Base-by-base conservation (phyloP, 2,113 vertebrate species). In the Propithecus coquereli region DNA sequence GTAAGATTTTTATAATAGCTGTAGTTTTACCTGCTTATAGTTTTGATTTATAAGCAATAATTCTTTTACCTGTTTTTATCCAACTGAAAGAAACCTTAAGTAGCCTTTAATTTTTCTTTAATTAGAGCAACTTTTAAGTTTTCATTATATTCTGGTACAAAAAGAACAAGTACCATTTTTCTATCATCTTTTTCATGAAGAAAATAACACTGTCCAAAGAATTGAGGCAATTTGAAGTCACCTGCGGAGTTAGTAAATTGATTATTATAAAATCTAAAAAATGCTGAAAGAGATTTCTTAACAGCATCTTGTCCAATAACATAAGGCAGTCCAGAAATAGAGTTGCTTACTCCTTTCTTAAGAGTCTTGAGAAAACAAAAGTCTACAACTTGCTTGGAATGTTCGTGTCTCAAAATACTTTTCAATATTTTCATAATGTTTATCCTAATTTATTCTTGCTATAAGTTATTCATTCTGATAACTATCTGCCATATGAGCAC, bases 211-310 rank as follows among this genome's bases (percentile, higher is more conserved):
- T 82, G 81, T 2, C 8, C 12, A 61, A 87, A 81, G 9, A 94
- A 91, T 1, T 40, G 43, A 85, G 45, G 30, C n/a, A 40, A 23
- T 76, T 89, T 57, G 23, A 79, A 89, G 43, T 92, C 61, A 96
- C 57, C 81, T 96, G 25, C 0, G 94, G 23, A 96, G 74, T 84
- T 85, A 76, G 20, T 9, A 73, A 84, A 43, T 50, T 79, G 34
- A 92, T n/a, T 43, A 76, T 80, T 80, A 76, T 76, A 81, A 94
- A 81, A 80, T 90, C 37, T 76, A 59, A 94, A 96, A 20, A 54
- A 54, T 84, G 27, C 27, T 66, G 40, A 74, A 65, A 40, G 54
- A 23, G 14, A 80, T 82, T 79, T 87, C 50, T 73, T 94, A 45
- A 73, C 81, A 85, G 74, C 17, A 63, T 79, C 50, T 82, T 91